Percentiles rank a stretch among this genome's conserved stretches.
Evolutionary conservation across 2,888 invertebrate species (phyloP).

Genomic region (Drosophila lutescens): DNA sequence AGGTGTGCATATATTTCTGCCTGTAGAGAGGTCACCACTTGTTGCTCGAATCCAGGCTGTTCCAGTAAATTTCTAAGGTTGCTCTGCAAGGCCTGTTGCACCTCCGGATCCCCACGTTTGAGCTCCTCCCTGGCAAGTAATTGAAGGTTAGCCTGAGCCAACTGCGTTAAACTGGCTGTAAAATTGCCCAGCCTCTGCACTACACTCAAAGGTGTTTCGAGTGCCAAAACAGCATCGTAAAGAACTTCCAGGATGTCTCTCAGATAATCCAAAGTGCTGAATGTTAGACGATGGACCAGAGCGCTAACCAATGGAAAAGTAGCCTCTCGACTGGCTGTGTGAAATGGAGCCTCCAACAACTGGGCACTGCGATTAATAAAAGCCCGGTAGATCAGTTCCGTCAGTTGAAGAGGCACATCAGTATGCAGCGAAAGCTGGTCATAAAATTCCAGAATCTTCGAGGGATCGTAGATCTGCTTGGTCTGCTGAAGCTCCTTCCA

Average conservation of each 20-base stretch:
- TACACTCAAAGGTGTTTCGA: slow-evolving; percentile 56
- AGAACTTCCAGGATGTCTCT: slow-evolving; percentile 60
- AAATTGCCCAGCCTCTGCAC: slow-evolving; percentile 52
- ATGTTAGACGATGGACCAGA: slow-evolving; percentile 53
- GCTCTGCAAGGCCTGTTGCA: slow-evolving; percentile 27
- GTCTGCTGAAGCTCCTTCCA: slow-evolving; percentile 67
- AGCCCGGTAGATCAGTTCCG: slow-evolving; percentile 37
- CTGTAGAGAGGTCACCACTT: slow-evolving; percentile 35
- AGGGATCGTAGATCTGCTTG: slow-evolving; percentile 59
- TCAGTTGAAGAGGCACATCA: slow-evolving; percentile 36
- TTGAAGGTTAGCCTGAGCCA: slow-evolving; percentile 59
- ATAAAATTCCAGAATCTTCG: slow-evolving; percentile 57
- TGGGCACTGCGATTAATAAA: slow-evolving; percentile 58
- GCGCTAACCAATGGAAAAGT: slow-evolving; percentile 53
- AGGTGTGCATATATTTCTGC: slow-evolving; percentile 46
- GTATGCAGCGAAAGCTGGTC: slow-evolving; percentile 33
- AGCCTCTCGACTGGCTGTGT: slow-evolving; percentile 41
- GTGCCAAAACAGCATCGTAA: slow-evolving; percentile 54
- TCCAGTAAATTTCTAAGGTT: slow-evolving; percentile 52
- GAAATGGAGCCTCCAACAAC: slow-evolving; percentile 61
- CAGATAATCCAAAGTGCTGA: slow-evolving; percentile 49
- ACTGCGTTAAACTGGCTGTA: slow-evolving; percentile 49
- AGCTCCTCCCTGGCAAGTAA: slow-evolving; percentile 50
- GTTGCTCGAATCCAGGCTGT: slow-evolving; percentile 37
- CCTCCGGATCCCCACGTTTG: slow-evolving; percentile 20